Conservation (phyloP, 2,113 vertebrate species). For the Bos javanicus region DNA sequence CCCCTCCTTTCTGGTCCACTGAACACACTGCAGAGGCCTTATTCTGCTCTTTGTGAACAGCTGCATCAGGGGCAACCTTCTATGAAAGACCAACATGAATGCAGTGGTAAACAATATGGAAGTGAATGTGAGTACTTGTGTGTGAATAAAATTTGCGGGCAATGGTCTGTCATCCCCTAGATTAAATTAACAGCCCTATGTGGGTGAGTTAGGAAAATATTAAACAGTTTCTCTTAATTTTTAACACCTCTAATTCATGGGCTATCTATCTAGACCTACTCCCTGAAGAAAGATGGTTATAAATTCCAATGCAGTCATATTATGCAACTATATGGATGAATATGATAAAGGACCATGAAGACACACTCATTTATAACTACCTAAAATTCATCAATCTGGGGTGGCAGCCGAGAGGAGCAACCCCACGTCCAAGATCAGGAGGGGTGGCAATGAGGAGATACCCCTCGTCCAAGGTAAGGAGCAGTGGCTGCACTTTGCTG, state of each 20-base stretch:
- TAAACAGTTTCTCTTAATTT: neutral
- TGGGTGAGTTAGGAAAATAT: neutral
- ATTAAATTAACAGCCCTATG: neutral
- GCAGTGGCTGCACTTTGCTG: too few relatives aligned
- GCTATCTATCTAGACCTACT: neutral
- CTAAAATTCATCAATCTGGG: neutral
- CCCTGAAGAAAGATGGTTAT: neutral
- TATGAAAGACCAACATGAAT: neutral
- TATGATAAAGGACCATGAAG: neutral
- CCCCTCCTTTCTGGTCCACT: neutral
- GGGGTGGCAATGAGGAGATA: too few relatives aligned
- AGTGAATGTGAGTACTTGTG: neutral
- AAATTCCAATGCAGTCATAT: neutral
- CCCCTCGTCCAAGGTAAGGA: too few relatives aligned
- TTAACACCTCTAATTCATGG: neutral
- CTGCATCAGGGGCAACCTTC: neutral
- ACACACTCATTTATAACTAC: neutral
- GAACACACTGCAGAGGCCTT: neutral
- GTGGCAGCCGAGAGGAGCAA: too few relatives aligned
- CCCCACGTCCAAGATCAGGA: too few relatives aligned
- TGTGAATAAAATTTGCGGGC: neutral
- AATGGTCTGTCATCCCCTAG: neutral
- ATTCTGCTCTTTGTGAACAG: neutral
- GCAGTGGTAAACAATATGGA: neutral
- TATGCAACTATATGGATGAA: neutral